Evolutionary conservation across 2,113 vertebrate species (phyloP).

Genomic region (Acanthochromis polyacanthus): DNA sequence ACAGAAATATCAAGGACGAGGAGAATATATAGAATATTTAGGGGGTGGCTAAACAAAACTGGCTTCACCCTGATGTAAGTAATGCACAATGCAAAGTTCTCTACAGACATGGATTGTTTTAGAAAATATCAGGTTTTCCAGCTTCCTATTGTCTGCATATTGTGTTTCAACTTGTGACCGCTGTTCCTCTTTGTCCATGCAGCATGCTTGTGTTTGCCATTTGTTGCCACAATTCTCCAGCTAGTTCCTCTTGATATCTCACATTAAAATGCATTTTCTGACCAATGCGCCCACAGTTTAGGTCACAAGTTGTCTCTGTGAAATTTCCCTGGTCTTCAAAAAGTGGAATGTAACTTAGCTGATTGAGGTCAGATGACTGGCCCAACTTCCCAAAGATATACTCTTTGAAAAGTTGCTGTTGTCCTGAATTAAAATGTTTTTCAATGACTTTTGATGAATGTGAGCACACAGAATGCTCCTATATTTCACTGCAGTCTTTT

Average conservation of each 20-base stretch:
- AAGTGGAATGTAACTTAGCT: background rate
- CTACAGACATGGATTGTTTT: background rate
- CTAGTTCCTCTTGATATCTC: background rate
- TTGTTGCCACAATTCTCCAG: background rate
- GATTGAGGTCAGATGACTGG: background rate
- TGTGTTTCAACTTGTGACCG: conserved; percentile 25
- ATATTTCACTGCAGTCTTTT: background rate
- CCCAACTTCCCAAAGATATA: background rate
- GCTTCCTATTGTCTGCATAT: background rate
- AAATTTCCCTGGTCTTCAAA: background rate
- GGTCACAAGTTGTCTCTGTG: background rate
- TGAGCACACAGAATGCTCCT: background rate
- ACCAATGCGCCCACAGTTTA: background rate
- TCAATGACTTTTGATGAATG: no score
- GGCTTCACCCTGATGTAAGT: background rate
- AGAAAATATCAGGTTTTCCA: background rate
- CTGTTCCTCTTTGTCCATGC: conserved; percentile 43
- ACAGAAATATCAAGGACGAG: conserved; percentile 38
- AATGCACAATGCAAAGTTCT: background rate
- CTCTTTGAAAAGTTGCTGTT: no score
- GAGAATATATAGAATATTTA: conserved; percentile 17
- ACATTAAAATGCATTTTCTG: background rate
- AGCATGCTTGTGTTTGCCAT: background rate
- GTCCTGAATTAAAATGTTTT: no score
- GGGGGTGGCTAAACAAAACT: background rate